Evolutionary conservation across 64 coral and sea anemone genomes (phyloP).

Genomic region (Pocillopora damicornis): DNA sequence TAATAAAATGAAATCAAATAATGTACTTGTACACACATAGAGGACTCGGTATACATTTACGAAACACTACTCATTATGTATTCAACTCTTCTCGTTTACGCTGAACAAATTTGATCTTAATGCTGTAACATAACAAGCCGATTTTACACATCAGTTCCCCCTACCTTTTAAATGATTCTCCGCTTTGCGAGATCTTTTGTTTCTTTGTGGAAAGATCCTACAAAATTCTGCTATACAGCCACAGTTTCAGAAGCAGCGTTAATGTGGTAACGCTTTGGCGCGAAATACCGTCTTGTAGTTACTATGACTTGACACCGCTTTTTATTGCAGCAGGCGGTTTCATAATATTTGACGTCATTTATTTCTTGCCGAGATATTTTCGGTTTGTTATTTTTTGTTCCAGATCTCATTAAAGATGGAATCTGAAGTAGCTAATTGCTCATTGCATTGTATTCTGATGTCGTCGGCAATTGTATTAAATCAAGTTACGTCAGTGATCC

Average conservation of each 20-base stretch:
- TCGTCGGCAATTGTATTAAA: not conserved
- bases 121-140: too few species aligned
- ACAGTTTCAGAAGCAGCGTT: not conserved
- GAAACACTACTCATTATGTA: too few species aligned
- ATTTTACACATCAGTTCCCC: not conserved
- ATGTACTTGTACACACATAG: too few species aligned
- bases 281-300: conserved; percentile 1
- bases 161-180: conserved; percentile 13
- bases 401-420: conserved; percentile 8
- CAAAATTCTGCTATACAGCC: not conserved
- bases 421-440: conserved; percentile 1
- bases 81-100: too few species aligned
- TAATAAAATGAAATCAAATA: too few species aligned
- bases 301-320: not conserved
- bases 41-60: too few species aligned
- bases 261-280: not conserved
- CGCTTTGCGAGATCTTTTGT: not conserved
- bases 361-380: conserved; percentile 2
- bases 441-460: not conserved
- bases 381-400: not conserved
- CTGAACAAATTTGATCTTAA: too few species aligned
- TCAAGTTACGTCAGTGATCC: not conserved
- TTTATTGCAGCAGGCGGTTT: not conserved
- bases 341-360: conserved; percentile 16
- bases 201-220: too few species aligned